Base-by-base conservation (phyloP, 2,113 vertebrate species). In the Tragelaphus strepsiceros region DNA sequence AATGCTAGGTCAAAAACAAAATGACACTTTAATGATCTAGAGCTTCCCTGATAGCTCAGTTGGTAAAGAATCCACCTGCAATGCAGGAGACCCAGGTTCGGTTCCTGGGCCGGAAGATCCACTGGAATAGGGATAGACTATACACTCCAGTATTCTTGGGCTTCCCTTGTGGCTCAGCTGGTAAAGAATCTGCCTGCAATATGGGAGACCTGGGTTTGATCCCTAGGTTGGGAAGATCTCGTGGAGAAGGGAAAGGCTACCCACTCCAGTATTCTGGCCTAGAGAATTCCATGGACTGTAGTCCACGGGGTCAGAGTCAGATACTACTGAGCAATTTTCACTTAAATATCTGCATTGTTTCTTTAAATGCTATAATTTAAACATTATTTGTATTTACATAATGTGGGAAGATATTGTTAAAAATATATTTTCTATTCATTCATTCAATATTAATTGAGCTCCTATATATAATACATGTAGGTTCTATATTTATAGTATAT, bases 281-380 rank as follows among this genome's bases (percentile, higher is more conserved):
- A 35, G 9, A 39, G 67, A 71, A 71, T 71, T 71, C 19, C 67
- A 71, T 0, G 1, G 67, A 71, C 67, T 71, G 5, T 22, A 71
- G 67, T 71, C n/a, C 67, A 71, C 0, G 1, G 67, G n/a, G n/a
- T 39, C n/a, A 39, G 67, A 39, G 67, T 22, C 10, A 0, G 67
- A 71, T 5, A 39, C n/a, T 39, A 39, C n/a, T 71, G 19, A 71
- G n/a, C n/a, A 39, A 39, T n/a, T 71, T 71, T 71, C n/a, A 71
- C 67, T n/a, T 24, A 78, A 94, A 78, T 21, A 94, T 83, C 17
- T 89, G 11, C 88, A 74, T 49, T 96, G 16, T 64, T 91, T n/a
- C 54, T 86, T 91, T 71, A 96, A 90, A 82, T 95, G 49, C 15
- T 51, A 10, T 85, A 90, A 88, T 51, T 88, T 95, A 39, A 96